Base-by-base conservation (phyloP, 2,888 invertebrate genomes). In the Polyommatus icarus region DNA sequence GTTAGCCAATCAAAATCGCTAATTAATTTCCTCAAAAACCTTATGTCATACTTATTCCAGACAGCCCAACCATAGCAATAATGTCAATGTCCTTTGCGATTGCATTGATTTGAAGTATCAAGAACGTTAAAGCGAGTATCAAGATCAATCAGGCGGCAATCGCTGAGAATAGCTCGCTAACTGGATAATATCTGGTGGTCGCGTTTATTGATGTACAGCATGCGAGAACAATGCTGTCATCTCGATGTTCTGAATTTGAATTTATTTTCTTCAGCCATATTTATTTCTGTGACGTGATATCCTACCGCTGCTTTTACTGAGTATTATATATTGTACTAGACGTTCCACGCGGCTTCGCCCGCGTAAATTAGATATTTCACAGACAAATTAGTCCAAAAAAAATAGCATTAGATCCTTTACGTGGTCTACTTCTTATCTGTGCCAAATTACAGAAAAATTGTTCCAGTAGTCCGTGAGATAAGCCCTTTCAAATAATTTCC, bases 151-250 rank as follows among this genome's bases (percentile, higher is more conserved):
- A 29, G 24, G 50, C 6, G n/a, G 20, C 75, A 54, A 75, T 75
- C 75, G 50, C 75, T 50, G 20, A 75, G 75, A 75, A 75, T 75
- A 75, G 75, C 46, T 75, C 75, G 40, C 40, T 73, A 29, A 50
- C 75, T 75, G 75, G 75, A 75, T 75, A 75, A 75, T 50, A 75
- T 75, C 75, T 67, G 67, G 29, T 67, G 32, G 67, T 67, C 67
- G 10, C 61, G 24, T 61, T 67, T 67, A 67, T 67, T 67, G 67
- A 29, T 67, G 67, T 67, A 67, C 24, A 61, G 24, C 67, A 29
- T 15, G 67, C 67, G 67, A 67, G 67, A 67, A 67, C 67, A 67
- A 67, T 32, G 67, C 61, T 20, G 61, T 12, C 61, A 61, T 61
- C 61, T 12, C 20, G 20, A 61, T 29, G 29, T 67, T 67, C 32